phyloP scores from a whole-genome alignment of 2,888 invertebrate species.

The Papilio demoleus region DNA sequence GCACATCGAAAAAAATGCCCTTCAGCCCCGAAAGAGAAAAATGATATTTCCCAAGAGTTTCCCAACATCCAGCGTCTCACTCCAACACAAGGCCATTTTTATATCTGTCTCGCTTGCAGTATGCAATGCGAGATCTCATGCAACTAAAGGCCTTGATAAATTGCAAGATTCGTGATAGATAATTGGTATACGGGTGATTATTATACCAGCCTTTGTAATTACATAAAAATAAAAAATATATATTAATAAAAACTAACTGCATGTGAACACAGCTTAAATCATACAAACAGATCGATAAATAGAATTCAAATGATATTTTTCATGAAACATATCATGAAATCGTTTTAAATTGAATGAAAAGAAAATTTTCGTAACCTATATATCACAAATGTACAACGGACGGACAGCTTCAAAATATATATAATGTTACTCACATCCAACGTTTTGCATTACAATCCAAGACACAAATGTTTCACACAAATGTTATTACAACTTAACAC shows the following conservation, averaged over 20 bases:
- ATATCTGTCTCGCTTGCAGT: conserved; percentile 69
- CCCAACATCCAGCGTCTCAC: conserved; percentile 73
- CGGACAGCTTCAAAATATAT: conserved; percentile 70
- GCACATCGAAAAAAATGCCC: conserved; percentile 73
- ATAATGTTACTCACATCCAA: conserved; percentile 74
- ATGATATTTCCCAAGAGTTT: conserved; percentile 81
- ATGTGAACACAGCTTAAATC: background rate
- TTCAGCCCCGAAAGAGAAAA: conserved; percentile 79
- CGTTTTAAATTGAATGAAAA: conserved; percentile 31
- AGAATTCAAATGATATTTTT: conserved; percentile 31
- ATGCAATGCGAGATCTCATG: conserved; percentile 81
- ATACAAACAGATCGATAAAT: background rate
- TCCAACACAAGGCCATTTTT: conserved; percentile 70
- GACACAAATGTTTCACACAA: conserved; percentile 52
- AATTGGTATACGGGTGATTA: conserved; percentile 79
- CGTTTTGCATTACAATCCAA: conserved; percentile 77
- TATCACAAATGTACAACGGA: conserved; percentile 63
- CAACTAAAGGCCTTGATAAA: conserved; percentile 81
- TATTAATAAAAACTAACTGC: conserved; percentile 32
- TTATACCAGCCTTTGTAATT: conserved; percentile 67
- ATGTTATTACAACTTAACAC: conserved; percentile 52
- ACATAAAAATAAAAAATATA: conserved; percentile 54
- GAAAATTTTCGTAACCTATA: conserved; percentile 11
- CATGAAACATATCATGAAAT: background rate
- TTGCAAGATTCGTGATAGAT: conserved; percentile 83